Conservation (phyloP, 1,140 invertebrate species). For the Hirudo medicinalis region DNA sequence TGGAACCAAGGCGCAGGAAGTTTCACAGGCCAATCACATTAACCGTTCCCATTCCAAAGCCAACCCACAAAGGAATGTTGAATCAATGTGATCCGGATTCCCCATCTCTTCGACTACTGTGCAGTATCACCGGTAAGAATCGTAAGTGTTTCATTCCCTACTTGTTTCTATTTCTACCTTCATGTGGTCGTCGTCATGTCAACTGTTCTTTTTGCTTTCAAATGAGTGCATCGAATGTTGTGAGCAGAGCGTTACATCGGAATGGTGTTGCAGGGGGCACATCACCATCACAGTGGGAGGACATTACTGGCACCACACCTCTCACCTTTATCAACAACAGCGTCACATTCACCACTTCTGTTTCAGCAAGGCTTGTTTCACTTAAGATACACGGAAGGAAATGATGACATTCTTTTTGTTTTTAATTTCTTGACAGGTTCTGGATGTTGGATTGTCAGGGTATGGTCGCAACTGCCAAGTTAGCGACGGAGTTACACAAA, state of each 20-base stretch:
- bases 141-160: constrained; percentile 22
- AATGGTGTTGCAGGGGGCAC: constrained; percentile 63
- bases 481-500: constrained; percentile 96
- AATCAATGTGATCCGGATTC: constrained; percentile 75
- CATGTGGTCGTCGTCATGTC: background rate
- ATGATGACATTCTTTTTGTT: background rate
- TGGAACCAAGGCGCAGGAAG: constrained; percentile 88
- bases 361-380: constrained; percentile 63
- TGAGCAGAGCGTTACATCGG: background rate
- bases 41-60: constrained; percentile 92
- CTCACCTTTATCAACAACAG: constrained; percentile 95
- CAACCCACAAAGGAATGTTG: constrained; percentile 76
- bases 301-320: constrained; percentile 96
- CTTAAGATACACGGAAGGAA: background rate
- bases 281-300: constrained; percentile 95
- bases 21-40: constrained; percentile 98
- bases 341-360: constrained; percentile 98
- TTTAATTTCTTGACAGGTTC: constrained; percentile 48
- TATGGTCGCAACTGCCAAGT: constrained; percentile 85
- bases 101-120: constrained; percentile 83
- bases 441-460: constrained; percentile 99
- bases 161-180: background rate
- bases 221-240: background rate
- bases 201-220: background rate
- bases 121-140: constrained; percentile 86